Evolutionary conservation across 2,888 invertebrate species (phyloP).

Genomic region (Aleiodes leptofemur): DNA sequence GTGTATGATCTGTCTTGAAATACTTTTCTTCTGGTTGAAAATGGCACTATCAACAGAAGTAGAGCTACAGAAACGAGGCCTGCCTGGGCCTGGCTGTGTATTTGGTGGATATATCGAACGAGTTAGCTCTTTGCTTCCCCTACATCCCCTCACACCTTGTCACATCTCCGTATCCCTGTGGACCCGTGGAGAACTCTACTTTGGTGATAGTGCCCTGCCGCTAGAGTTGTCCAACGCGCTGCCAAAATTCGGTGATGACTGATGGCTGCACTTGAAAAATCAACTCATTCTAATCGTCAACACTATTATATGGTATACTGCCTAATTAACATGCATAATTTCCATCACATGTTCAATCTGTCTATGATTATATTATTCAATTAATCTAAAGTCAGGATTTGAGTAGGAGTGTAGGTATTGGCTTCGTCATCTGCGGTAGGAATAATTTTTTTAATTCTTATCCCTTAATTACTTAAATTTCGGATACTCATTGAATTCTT

Average conservation of each 20-base stretch:
- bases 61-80: slow-evolving; percentile 57
- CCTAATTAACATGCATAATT: too few relatives aligned
- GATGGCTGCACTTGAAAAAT: slow-evolving; percentile 73
- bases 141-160: slow-evolving; percentile 40
- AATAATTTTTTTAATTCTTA: too few relatives aligned
- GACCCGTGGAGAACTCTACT: slow-evolving; percentile 73
- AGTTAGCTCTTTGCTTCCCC: slow-evolving; percentile 20
- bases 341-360: too few relatives aligned
- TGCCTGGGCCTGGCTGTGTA: slow-evolving; percentile 59
- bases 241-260: slow-evolving; percentile 75
- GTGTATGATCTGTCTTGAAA: too few relatives aligned
- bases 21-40: neutral
- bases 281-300: slow-evolving; percentile 58
- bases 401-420: too few relatives aligned
- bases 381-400: too few relatives aligned
- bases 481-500: too few relatives aligned
- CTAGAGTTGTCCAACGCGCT: slow-evolving; percentile 73
- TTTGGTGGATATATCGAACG: slow-evolving; percentile 64
- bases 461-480: too few relatives aligned
- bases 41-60: neutral
- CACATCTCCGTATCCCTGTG: slow-evolving; percentile 51
- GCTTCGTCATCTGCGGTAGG: too few relatives aligned
- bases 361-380: too few relatives aligned
- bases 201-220: slow-evolving; percentile 73
- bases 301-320: too few relatives aligned